Evolutionary conservation across 2,797 vertebrate genomes (phyloP), one percentile per base, ranked within the genome.

Genomic region (Sebastes dallii): DNA sequence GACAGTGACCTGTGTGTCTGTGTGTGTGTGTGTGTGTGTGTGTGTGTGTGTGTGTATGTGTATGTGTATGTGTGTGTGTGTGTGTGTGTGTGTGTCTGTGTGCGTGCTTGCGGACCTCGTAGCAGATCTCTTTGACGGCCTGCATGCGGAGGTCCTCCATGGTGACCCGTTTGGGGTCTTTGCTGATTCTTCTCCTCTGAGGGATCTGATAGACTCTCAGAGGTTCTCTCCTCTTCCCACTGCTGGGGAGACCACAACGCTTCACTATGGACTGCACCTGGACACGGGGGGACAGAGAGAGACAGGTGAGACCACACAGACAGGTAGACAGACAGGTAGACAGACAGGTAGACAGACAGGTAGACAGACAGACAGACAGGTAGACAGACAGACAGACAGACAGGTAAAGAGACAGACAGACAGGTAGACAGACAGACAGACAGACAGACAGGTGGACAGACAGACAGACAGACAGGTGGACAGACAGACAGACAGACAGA

Each of bases 111-210:
- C 32, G 32, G 13, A 92, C 97, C 93, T 98, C 97, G 2, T 98
- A 98, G 90, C 97, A 98, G 90, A 98, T 97, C 93, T 98, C 97
- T 62, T 98, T 98, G 9, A 98, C 97, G 0, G 97, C 97, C 87
- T 98, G 97, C 95, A 97, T 95, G 85, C 97, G 96, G 13, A 98
- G 95, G 78, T 98, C 97, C 0, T 96, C 95, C 88, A 97, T 90
- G 0, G 97, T 97, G 36, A 97, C 94, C 65, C 95, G 95, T 62
- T 95, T 95, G 1, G 97, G 96, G 86, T 97, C 97, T 81, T 97
- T 97, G 82, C 94, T 95, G 87, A 97, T 95, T 3, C 97, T 93
- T 25, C 97, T 90, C 2, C 97, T 94, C 92, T 98, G 97, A 0
- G 97, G 97, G 80, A 98, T 98, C 94, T 98, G 97, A 67, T 98